Percentiles rank a stretch among this genome's conserved stretches.
These are phyloP conservation scores for Drosophila auraria DNA, from an alignment of 1,140 invertebrate genomes.

Conservation along the genomic window DNA sequence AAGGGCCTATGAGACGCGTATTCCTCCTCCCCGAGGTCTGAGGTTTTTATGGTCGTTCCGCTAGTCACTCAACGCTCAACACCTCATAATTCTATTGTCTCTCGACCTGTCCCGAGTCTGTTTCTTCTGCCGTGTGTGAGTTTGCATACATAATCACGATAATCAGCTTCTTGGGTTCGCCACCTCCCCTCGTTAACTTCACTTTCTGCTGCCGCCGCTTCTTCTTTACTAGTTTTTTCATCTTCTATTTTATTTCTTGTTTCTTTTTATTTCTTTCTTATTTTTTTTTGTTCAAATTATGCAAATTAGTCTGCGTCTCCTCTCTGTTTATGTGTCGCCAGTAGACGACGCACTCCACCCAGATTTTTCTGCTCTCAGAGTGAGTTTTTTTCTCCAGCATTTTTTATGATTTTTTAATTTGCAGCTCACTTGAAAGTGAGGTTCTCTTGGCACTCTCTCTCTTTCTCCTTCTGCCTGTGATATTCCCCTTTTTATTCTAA, in stretches of 20 bases:
- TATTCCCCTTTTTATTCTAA: slow-evolving; percentile 44
- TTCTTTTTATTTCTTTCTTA: slow-evolving; percentile 4
- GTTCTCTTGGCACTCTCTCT: slow-evolving; percentile 17
- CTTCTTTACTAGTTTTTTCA: slow-evolving; percentile 32
- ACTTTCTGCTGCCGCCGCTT: slow-evolving; percentile 65
- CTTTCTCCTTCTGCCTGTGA: background rate
- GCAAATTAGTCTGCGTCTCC: slow-evolving; percentile 67
- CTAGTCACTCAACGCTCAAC: slow-evolving; percentile 77
- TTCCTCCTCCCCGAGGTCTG: slow-evolving; percentile 6
- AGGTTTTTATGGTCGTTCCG: slow-evolving; percentile 64
- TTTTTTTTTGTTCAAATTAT: slow-evolving; percentile 61
- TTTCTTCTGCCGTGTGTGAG: slow-evolving; percentile 41
- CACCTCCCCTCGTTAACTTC: slow-evolving; percentile 70
- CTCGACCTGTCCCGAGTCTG: slow-evolving; percentile 53
- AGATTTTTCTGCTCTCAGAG: slow-evolving; percentile 53
- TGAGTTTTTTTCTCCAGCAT: slow-evolving; percentile 26
- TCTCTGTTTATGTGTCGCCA: slow-evolving; percentile 59
- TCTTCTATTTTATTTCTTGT: slow-evolving; percentile 20
- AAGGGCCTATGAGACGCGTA: slow-evolving; percentile 4
- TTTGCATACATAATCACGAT: slow-evolving; percentile 78
- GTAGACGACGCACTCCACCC: slow-evolving; percentile 66
- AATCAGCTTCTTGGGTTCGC: slow-evolving; percentile 68
- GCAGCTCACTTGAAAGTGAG: slow-evolving; percentile 64
- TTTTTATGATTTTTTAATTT: slow-evolving; percentile 82
- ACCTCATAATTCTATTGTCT: slow-evolving; percentile 83